A percentile compares a stretch with the other conserved stretches of the same genome.
These are phyloP conservation scores for Salvator merianae DNA, from an alignment of 2,113 vertebrate genomes.

Conservation along the genomic window DNA sequence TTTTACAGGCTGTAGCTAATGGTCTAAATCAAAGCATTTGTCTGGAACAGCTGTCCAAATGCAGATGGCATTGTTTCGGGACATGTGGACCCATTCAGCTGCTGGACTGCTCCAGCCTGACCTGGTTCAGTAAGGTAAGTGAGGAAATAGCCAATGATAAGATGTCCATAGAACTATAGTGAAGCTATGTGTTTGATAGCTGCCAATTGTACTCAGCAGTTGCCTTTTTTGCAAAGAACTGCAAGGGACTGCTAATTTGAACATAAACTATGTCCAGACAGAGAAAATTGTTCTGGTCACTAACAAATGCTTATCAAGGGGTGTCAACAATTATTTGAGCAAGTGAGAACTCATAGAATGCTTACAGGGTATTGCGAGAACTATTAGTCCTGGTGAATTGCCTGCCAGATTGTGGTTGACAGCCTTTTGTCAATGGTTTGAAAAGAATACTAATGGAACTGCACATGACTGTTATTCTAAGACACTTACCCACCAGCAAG, in stretches of 20 bases:
- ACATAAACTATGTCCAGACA: conserved; percentile 33
- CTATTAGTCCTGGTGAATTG: conserved; percentile 29
- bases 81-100: too few relatives aligned
- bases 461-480: neutral
- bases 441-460: rapidly evolving
- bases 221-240: conserved; percentile 29
- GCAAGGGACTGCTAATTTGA: conserved; percentile 29
- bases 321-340: conserved; percentile 35
- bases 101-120: too few relatives aligned
- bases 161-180: conserved; percentile 27
- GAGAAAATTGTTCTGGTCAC: neutral
- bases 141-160: too few relatives aligned
- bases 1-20: too few relatives aligned
- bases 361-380: neutral
- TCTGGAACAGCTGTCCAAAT: too few relatives aligned
- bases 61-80: too few relatives aligned
- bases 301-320: conserved; percentile 13
- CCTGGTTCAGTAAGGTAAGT: too few relatives aligned
- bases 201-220: neutral
- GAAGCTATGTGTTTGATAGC: neutral
- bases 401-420: neutral
- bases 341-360: neutral
- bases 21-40: too few relatives aligned
- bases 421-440: conserved; percentile 21
- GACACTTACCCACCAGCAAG: neutral